These are phyloP conservation scores for Lagria hirta DNA, from an alignment of 2,888 invertebrate genomes.

Conservation along the genomic window DNA sequence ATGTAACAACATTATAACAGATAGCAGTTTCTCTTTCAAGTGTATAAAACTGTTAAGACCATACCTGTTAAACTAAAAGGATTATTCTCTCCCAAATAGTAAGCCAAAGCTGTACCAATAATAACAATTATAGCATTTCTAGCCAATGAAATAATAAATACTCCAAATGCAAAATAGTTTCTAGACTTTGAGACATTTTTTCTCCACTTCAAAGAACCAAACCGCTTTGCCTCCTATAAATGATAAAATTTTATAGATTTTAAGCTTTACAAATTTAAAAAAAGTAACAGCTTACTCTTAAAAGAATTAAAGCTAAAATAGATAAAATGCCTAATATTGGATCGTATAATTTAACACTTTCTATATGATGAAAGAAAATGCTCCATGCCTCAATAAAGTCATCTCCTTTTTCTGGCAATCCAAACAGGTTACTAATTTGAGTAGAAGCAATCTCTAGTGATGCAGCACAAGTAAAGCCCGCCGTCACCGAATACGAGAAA, in stretches of 20 bases:
- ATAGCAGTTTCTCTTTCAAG: too few species aligned
- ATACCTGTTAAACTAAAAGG: too few species aligned
- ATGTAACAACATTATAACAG: too few species aligned
- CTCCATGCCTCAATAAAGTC: conserved; percentile 66
- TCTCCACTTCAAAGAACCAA: conserved; percentile 28
- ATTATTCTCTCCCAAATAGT: conserved; percentile 53
- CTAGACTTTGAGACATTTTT: conserved; percentile 33
- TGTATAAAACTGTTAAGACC: too few species aligned
- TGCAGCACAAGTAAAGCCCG: conserved; percentile 83
- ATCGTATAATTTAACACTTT: conserved; percentile 65
- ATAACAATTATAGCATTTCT: conserved; percentile 83
- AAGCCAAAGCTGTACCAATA: conserved; percentile 66
- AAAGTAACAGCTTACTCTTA: conserved; percentile 58
- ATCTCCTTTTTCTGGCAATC: conserved; percentile 64
- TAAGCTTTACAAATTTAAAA: conserved; percentile 1
- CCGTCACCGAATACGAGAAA: conserved; percentile 81
- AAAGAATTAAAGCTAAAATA: conserved; percentile 61
- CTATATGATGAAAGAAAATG: conserved; percentile 65
- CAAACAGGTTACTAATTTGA: conserved; percentile 74
- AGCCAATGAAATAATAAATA: conserved; percentile 68
- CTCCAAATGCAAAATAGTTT: conserved; percentile 54
- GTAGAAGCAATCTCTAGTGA: conserved; percentile 81
- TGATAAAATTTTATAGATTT: conserved; percentile 1
- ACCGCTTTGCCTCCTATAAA: conserved; percentile 8
- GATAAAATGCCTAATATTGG: conserved; percentile 66